Evolutionary conservation across 2,888 invertebrate species (phyloP).

Genomic region (Agapetus fuscipes): DNA sequence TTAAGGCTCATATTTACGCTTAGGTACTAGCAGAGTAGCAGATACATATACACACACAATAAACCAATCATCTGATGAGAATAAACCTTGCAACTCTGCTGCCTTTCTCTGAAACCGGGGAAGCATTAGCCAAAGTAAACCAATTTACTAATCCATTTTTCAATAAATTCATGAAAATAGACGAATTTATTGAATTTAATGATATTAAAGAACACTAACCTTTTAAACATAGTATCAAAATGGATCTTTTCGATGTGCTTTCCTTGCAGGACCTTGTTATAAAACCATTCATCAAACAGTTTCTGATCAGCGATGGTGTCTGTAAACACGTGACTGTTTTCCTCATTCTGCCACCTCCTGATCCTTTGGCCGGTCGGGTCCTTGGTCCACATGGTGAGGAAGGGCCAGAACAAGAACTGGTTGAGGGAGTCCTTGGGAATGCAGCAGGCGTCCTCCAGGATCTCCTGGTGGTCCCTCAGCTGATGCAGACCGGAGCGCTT

Average conservation of each 20-base stretch:
- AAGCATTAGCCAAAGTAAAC: too few relatives aligned
- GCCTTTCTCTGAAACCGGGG: too few relatives aligned
- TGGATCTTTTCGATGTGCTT: constrained; percentile 21
- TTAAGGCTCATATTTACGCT: too few relatives aligned
- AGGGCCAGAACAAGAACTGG: constrained; percentile 31
- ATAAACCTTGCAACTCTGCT: too few relatives aligned
- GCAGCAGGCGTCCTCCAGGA: constrained; percentile 22
- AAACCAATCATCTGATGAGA: too few relatives aligned
- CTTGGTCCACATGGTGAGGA: constrained; percentile 26
- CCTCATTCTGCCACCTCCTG: constrained; percentile 29
- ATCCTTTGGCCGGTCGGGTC: constrained; percentile 27
- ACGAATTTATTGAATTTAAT: too few relatives aligned
- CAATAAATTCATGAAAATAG: too few relatives aligned
- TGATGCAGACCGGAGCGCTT: constrained; percentile 32
- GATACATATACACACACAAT: too few relatives aligned
- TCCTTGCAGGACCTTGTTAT: constrained; percentile 22
- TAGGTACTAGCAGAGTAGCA: too few relatives aligned
- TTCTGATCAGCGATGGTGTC: constrained; percentile 24
- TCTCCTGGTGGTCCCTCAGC: constrained; percentile 29
- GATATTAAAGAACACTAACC: constrained; percentile 24
- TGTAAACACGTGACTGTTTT: constrained; percentile 28
- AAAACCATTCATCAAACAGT: constrained; percentile 28
- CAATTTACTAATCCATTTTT: too few relatives aligned
- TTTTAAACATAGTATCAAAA: constrained; percentile 26
- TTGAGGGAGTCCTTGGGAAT: constrained; percentile 22